These are phyloP conservation scores for Virgularia gustaviana DNA, from an alignment of 92 coral and sea anemone species.

Conservation along the genomic window DNA sequence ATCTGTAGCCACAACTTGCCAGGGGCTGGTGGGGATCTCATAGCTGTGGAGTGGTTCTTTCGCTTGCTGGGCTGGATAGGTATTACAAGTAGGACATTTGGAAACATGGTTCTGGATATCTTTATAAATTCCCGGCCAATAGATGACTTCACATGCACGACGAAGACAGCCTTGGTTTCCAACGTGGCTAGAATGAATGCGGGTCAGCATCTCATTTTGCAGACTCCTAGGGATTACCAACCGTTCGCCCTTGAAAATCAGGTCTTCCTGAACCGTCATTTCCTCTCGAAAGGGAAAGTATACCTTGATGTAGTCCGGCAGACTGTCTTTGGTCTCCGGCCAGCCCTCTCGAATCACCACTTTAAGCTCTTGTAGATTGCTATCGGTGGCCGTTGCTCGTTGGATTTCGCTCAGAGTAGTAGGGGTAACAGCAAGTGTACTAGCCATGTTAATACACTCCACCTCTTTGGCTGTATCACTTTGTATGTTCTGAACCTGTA, in stretches of 20 bases:
- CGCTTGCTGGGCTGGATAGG: constrained; percentile 36
- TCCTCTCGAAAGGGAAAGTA: constrained; percentile 47
- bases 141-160: constrained; percentile 54
- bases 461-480: constrained; percentile 31
- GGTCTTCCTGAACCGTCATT: constrained; percentile 52
- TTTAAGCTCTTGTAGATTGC: constrained; percentile 10
- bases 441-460: constrained; percentile 28
- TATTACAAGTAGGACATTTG: constrained; percentile 60
- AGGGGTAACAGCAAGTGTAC: constrained; percentile 18
- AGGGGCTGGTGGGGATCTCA: constrained; percentile 50
- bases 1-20: constrained; percentile 56
- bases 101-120: constrained; percentile 48
- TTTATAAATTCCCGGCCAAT: constrained; percentile 58
- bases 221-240: constrained; percentile 47
- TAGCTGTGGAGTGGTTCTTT: constrained; percentile 52
- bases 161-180: constrained; percentile 62
- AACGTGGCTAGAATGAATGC: constrained; percentile 53
- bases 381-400: constrained; percentile 35
- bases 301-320: not conserved
- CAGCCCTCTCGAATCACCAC: constrained; percentile 33
- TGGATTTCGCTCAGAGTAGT: constrained; percentile 40
- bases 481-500: not conserved
- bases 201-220: constrained; percentile 35
- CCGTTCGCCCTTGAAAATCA: constrained; percentile 53
- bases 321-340: not conserved